Evolutionary conservation across 2,888 invertebrate species (phyloP).

Genomic region (Lithophane semibrunnea): DNA sequence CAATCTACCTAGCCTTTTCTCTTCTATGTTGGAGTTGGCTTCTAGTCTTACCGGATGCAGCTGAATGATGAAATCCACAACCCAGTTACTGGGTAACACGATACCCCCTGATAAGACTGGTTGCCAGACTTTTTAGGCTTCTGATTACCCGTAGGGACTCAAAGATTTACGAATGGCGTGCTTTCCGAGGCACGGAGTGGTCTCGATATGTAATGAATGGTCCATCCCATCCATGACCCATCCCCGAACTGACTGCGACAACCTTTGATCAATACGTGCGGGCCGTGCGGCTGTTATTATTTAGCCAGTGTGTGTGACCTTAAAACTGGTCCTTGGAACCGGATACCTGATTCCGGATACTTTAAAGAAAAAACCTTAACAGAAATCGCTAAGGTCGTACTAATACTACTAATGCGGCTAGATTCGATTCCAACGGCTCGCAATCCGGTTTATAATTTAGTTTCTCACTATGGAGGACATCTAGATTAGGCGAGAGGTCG

Average conservation of each 20-base stretch:
- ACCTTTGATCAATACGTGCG: background rate
- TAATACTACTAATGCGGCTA: conserved; percentile 8
- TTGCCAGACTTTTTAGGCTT: background rate
- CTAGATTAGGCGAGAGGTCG: conserved; percentile 35
- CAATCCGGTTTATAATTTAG: conserved; percentile 46
- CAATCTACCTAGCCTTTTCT: background rate
- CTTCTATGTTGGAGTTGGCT: too few species aligned
- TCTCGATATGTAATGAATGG: background rate
- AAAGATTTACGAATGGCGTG: background rate
- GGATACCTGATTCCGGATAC: background rate
- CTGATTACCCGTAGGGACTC: background rate
- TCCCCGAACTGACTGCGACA: background rate
- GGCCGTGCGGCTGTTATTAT: background rate
- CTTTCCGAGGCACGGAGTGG: background rate
- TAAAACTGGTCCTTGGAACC: conserved; percentile 34
- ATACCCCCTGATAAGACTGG: background rate
- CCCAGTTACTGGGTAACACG: background rate
- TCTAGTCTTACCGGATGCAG: too few species aligned
- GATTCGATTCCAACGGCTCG: conserved; percentile 15
- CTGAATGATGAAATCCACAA: too few species aligned
- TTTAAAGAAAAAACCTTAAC: conserved; percentile 18
- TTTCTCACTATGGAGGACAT: conserved; percentile 31
- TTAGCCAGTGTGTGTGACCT: background rate
- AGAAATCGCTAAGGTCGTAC: conserved; percentile 26
- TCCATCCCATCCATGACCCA: background rate